Evolutionary conservation across 2,113 vertebrate species (phyloP), one percentile per base, ranked within the genome.

Genomic region (Symphodus melops): DNA sequence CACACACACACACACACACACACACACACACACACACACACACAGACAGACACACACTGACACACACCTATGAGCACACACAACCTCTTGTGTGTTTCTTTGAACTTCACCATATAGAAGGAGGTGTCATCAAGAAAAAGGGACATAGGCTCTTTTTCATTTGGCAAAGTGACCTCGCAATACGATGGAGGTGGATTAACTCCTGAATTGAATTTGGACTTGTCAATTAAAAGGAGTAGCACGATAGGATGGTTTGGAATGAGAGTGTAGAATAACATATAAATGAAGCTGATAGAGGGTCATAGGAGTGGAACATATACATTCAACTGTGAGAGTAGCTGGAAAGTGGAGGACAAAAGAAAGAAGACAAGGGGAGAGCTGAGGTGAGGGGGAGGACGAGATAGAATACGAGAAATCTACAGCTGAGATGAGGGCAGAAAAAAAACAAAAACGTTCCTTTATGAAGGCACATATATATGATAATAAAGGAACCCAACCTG

Each of bases 401-500:
- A 68, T 16, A 6, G 20, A 19, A 57, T 3, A 13, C 9, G 33
- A 56, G 67, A 72, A 72, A 64, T 83, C 63, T 46, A 75, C 58
- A 9, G 3, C 21, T 13, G 23, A 71, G 72, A 69, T 23, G 44
- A 77, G 80, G 78, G 54, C 28, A 64, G 58, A 28, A 65, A 62
- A 69, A 68, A 73, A 75, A n/a, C n/a, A n/a, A 68, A 73, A 60
- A 55, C 68, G 71, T 56, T 58, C 58, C 63, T 33, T 53, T 9
- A 16, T 19, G 49, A 21, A 39, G 33, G 70, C n/a, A 12, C 51
- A 37, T 72, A 49, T 16, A 13, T 9, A 33, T 44, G 44, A 49
- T 42, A 39, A 33, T 33, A 33, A 33, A 5, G 37, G 21, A 54
- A 16, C 28, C 42, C 56, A 89, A 98, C 98, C 98, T 99, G 84